Evolutionary conservation across 92 coral and sea anemone species (phyloP).

Genomic region (Phymanthus crucifer): DNA sequence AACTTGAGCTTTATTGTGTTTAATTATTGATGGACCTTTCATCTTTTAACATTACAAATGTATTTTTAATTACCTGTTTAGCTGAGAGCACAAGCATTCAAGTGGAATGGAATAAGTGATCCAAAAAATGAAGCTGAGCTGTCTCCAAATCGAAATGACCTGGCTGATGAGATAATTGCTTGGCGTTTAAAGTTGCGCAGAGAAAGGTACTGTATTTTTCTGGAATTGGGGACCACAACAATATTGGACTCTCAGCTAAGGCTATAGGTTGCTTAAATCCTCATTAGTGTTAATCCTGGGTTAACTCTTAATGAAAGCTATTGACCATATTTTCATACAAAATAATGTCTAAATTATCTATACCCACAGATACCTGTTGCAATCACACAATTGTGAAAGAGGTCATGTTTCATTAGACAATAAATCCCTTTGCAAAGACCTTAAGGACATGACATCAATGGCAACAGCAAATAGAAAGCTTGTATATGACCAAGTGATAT

Average conservation of each 20-base stretch:
- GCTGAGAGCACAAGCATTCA: constrained; percentile 6
- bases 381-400: not conserved
- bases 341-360: not conserved
- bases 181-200: constrained; percentile 16
- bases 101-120: constrained; percentile 24
- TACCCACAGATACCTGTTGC: not conserved
- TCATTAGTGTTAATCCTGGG: not conserved
- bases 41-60: not conserved
- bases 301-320: not conserved
- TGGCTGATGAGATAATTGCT: constrained; percentile 11
- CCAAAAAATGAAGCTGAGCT: constrained; percentile 31
- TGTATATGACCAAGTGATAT: not conserved
- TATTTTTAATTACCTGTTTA: not conserved
- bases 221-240: not conserved
- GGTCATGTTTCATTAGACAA: constrained; percentile 19
- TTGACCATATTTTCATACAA: not conserved
- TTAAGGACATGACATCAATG: not conserved
- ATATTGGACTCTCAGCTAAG: too few species aligned
- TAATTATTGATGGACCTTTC: not conserved
- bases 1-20: not conserved
- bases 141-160: constrained; percentile 11
- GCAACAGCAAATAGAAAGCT: constrained; percentile 21
- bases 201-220: constrained; percentile 17
- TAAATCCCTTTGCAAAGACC: constrained; percentile 10
- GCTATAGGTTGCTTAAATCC: not conserved